phyloP scores from a whole-genome alignment of 2,888 invertebrate species.

The Drosophila longiperda region DNA sequence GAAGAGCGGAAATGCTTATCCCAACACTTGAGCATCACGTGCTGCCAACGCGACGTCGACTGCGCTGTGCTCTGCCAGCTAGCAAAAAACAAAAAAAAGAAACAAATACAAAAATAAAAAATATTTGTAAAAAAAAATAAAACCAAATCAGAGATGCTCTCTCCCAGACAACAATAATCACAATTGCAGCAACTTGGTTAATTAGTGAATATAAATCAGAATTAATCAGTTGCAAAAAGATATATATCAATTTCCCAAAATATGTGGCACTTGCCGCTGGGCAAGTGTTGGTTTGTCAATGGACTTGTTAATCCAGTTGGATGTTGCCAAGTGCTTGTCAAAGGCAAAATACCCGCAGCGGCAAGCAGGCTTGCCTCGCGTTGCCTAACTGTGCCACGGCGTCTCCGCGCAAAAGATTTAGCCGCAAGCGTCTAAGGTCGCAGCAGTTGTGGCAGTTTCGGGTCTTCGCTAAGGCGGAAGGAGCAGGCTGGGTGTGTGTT shows the following conservation, averaged over 20 bases:
- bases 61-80: conserved; percentile 33
- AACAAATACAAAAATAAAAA: background rate
- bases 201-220: background rate
- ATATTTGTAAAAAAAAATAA: background rate
- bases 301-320: background rate
- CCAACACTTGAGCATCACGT: conserved; percentile 77
- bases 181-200: background rate
- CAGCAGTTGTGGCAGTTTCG: conserved; percentile 18
- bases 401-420: conserved; percentile 47
- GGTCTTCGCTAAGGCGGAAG: background rate
- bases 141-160: conserved; percentile 25
- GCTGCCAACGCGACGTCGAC: conserved; percentile 50
- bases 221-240: background rate
- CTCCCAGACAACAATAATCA: background rate
- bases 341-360: conserved; percentile 2
- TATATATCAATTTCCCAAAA: background rate
- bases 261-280: background rate
- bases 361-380: conserved; percentile 19
- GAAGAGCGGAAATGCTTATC: conserved; percentile 81
- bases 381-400: conserved; percentile 48
- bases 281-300: background rate
- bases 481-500: background rate
- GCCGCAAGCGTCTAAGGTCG: conserved; percentile 77
- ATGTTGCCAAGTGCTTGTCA: conserved; percentile 5
- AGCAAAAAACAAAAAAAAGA: background rate